Conservation (phyloP, 2,888 invertebrate genomes). For the Amiota mariae region DNA sequence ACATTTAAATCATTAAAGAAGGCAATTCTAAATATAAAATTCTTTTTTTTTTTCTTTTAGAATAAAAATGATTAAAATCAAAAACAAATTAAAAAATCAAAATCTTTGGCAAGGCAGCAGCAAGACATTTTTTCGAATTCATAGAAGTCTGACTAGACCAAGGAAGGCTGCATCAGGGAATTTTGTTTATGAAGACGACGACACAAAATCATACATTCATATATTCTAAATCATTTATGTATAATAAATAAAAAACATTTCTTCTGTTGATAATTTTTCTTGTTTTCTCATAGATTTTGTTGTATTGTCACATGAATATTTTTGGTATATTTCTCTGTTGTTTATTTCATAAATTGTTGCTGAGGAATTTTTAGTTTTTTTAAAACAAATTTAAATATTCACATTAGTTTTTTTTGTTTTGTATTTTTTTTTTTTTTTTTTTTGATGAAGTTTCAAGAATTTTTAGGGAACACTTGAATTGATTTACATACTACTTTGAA, state of each 20-base stretch:
- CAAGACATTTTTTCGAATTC: neutral
- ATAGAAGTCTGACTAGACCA: neutral
- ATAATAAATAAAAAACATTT: slow-evolving; percentile 63
- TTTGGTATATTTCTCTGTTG: neutral
- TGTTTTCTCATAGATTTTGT: slow-evolving; percentile 38
- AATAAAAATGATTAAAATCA: slow-evolving; percentile 37
- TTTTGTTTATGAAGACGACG: slow-evolving; percentile 56
- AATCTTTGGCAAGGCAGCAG: neutral
- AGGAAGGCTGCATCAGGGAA: slow-evolving; percentile 31
- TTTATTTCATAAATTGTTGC: too few species aligned
- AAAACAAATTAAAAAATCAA: neutral
- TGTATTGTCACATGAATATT: neutral
- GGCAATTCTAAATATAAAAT: slow-evolving; percentile 70
- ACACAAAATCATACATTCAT: slow-evolving; percentile 63
- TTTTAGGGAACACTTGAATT: slow-evolving; percentile 42
- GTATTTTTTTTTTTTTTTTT: too few species aligned
- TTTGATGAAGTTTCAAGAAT: slow-evolving; percentile 60
- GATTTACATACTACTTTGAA: slow-evolving; percentile 1
- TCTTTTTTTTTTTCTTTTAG: too few species aligned
- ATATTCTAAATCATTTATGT: too few species aligned
- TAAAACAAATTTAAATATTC: slow-evolving; percentile 61
- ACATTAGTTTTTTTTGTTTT: too few species aligned
- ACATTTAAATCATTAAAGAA: slow-evolving; percentile 71
- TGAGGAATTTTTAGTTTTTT: too few species aligned
- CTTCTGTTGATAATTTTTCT: slow-evolving; percentile 23